phyloP scores from a whole-genome alignment of 2,888 invertebrate species.

The Protula sp. region DNA sequence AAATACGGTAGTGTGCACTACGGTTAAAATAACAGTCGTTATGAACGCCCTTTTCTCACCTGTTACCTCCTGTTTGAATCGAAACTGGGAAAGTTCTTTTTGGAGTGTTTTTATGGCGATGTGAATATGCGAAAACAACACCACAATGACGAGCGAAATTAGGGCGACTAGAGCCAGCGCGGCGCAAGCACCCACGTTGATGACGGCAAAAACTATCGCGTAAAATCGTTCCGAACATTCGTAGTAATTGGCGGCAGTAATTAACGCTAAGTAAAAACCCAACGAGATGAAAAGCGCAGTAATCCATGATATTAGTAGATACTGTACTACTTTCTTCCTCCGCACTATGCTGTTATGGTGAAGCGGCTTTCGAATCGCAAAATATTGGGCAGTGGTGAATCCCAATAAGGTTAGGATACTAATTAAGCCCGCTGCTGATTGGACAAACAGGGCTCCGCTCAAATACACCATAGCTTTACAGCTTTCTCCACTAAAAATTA shows the following conservation, averaged over 20 bases:
- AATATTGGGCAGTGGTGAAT: conserved; percentile 20
- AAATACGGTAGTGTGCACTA: conserved; percentile 15
- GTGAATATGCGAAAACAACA: conserved; percentile 18
- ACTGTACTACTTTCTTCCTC: conserved; percentile 1
- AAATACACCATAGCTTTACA: conserved; percentile 17
- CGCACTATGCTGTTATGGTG: conserved; percentile 12
- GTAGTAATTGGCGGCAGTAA: neutral
- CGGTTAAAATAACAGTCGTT: conserved; percentile 20
- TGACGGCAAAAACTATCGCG: conserved; percentile 7
- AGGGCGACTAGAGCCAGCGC: conserved; percentile 9
- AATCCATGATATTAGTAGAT: conserved; percentile 12
- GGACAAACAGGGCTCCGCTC: conserved; percentile 14
- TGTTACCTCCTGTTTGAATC: conserved; percentile 19
- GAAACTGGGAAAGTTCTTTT: conserved; percentile 18
- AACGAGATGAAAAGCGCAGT: conserved; percentile 4
- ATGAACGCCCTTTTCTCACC: conserved; percentile 20
- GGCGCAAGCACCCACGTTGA: conserved; percentile 9
- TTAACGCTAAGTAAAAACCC: conserved; percentile 7
- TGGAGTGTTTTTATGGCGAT: conserved; percentile 14
- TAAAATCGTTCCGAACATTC: conserved; percentile 3
- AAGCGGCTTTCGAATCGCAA: conserved; percentile 21
- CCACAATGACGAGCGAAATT: conserved; percentile 15
- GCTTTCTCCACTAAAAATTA: neutral
- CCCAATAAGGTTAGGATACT: conserved; percentile 21
- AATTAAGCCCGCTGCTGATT: conserved; percentile 13